Evolutionary conservation across 2,113 vertebrate species (phyloP).

Genomic region (Epinephelus moara): DNA sequence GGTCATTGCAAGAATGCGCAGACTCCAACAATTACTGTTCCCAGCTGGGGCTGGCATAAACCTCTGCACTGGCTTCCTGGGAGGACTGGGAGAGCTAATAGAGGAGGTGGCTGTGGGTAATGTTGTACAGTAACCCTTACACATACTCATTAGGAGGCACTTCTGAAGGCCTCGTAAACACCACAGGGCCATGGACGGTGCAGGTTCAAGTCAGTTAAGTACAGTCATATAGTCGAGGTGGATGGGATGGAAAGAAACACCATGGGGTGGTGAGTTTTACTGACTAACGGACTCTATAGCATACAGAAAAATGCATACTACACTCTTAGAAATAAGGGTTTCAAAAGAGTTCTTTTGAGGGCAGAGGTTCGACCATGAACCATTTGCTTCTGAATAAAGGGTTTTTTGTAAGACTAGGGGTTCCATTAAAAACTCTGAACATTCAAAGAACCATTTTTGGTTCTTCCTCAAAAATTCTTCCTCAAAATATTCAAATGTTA

Average conservation of each 20-base stretch:
- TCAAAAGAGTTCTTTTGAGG: no score
- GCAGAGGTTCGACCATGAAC: no score
- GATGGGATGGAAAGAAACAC: constrained; percentile 38
- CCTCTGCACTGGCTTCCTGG: constrained; percentile 77
- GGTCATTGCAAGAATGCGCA: constrained; percentile 56
- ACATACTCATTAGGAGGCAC: constrained; percentile 80
- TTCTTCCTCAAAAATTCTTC: no score
- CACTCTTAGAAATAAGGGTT: no score
- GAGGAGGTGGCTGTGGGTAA: constrained; percentile 73
- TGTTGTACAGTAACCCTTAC: constrained; percentile 81
- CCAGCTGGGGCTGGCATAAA: constrained; percentile 82
- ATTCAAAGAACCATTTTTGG: no score
- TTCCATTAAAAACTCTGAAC: no score
- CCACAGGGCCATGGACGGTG: constrained; percentile 69
- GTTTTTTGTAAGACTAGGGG: no score
- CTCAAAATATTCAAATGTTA: no score
- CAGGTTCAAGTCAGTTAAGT: constrained; percentile 67
- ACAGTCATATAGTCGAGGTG: constrained; percentile 43
- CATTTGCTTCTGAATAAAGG: no score
- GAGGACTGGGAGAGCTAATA: constrained; percentile 62
- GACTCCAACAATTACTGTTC: constrained; percentile 75
- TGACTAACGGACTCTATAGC: not conserved
- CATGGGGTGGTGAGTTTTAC: constrained; percentile 30
- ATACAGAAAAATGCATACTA: not conserved
- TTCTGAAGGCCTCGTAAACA: constrained; percentile 85